Conservation (phyloP, 2,888 invertebrate genomes). For the Diarsia dahlii region DNA sequence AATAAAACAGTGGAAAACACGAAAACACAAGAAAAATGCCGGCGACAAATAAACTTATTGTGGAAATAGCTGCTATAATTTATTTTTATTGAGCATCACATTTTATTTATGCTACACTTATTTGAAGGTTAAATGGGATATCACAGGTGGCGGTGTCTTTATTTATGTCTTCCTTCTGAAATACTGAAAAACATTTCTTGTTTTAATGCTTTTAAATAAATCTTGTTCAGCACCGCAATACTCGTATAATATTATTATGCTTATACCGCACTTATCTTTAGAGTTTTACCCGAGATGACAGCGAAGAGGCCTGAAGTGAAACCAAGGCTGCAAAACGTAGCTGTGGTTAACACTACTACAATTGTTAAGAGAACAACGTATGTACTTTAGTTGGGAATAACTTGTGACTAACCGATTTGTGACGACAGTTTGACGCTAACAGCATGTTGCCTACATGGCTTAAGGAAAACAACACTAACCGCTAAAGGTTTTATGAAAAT, state of each 20-base stretch:
- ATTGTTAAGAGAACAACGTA: slow-evolving; percentile 81
- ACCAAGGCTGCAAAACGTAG: slow-evolving; percentile 74
- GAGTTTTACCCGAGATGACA: slow-evolving; percentile 80
- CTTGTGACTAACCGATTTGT: slow-evolving; percentile 65
- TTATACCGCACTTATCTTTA: slow-evolving; percentile 80
- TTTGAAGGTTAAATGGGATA: slow-evolving; percentile 45
- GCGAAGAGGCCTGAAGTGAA: slow-evolving; percentile 78
- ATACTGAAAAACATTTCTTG: slow-evolving; percentile 20
- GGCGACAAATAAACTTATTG: slow-evolving; percentile 5
- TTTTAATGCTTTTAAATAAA: slow-evolving; percentile 45
- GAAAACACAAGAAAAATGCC: neutral
- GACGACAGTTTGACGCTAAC: slow-evolving; percentile 56
- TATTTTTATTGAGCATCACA: slow-evolving; percentile 38
- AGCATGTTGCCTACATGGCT: slow-evolving; percentile 65
- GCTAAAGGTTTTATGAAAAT: slow-evolving; percentile 14
- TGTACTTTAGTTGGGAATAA: slow-evolving; percentile 75
- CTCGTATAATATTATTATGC: slow-evolving; percentile 61
- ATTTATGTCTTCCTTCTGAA: slow-evolving; percentile 37
- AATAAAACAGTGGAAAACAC: neutral
- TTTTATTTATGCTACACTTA: slow-evolving; percentile 35
- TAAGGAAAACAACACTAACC: slow-evolving; percentile 32
- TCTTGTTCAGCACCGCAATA: slow-evolving; percentile 54
- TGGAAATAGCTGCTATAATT: slow-evolving; percentile 34
- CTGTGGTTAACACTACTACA: slow-evolving; percentile 76
- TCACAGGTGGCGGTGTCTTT: slow-evolving; percentile 56